Evolutionary conservation across 2,797 vertebrate species (phyloP), one percentile per base, ranked within the genome.

Genomic region (Vireo griseus): DNA sequence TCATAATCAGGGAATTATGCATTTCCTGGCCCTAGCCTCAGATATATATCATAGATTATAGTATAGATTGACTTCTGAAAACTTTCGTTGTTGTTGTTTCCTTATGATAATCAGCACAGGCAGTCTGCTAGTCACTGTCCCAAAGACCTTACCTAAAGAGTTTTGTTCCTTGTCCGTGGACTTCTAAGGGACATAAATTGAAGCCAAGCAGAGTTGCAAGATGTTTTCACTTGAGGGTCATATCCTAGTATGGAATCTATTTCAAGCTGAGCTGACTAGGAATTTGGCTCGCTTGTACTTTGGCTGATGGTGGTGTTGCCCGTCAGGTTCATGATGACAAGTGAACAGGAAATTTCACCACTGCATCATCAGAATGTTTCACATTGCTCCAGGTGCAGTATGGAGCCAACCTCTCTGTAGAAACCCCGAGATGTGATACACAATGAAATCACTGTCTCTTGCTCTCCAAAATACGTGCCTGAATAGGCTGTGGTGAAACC

Each of bases 281-380:
- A 90, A 61, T 88, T 96, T 86, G 91, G 68, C 94, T 91, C 33
- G 16, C 42, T 92, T 68, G 80, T 59, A 17, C 44, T 73, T 92
- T 96, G 73, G 87, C 88, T 88, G 26, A 57, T 0, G 1, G 45
- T 52, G 57, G 62, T 47, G 86, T 74, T 86, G 51, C 65, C 83
- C 80, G 13, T 78, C 90, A 83, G 52, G 85, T 45, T 90, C 74
- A 89, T 16, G 61, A 77, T 92, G 91, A 93, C 81, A 94, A 92
- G 59, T 5, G 87, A 86, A 74, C 72, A 90, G 92, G 83, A 96
- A 91, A 95, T 94, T 69, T 94, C 92, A 87, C 39, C 88, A 47
- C 57, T 79, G 78, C 19, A 0, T 80, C 80, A 77, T 92, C 91
- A 95, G 87, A 65, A 71, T 40, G 69, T 82, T 95, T 91, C 67